Evolutionary conservation across 2,797 vertebrate species (phyloP).

Genomic region (Numenius phaeopus): DNA sequence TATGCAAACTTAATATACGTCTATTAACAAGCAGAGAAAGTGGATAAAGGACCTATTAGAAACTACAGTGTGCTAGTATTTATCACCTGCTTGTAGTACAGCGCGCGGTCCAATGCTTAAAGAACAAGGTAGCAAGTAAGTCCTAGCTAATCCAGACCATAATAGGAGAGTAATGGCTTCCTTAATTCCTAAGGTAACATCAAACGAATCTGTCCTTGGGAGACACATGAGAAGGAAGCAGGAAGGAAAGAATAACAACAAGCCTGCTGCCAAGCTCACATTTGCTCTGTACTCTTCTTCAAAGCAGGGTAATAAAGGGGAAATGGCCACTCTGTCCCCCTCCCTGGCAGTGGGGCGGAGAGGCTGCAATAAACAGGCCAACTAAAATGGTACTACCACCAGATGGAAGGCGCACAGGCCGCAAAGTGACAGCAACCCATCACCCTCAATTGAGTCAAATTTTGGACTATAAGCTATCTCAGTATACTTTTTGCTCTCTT

Average conservation of each 20-base stretch:
- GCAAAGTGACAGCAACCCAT: not conserved
- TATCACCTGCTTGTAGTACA: not conserved
- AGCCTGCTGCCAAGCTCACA: constrained; percentile 48
- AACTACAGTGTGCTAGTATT: not conserved
- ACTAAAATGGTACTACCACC: not conserved
- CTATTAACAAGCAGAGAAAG: not conserved
- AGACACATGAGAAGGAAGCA: not conserved
- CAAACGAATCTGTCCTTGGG: not conserved
- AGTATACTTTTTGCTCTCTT: not conserved
- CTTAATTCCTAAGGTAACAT: not conserved
- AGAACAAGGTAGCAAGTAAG: not conserved
- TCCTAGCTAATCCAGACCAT: not conserved
- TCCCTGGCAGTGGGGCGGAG: not conserved
- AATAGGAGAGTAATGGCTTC: constrained; percentile 10
- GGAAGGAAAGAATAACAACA: not conserved
- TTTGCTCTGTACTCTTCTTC: constrained; percentile 42
- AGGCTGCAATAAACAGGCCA: not conserved
- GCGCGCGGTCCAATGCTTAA: not conserved
- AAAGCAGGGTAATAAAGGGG: not conserved
- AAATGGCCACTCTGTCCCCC: not conserved
- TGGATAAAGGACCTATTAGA: not conserved
- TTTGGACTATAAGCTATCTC: not conserved
- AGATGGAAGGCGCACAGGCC: not conserved
- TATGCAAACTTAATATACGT: not conserved
- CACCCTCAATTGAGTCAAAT: not conserved